Percentiles rank a stretch among this genome's conserved stretches.
Conservation (phyloP, 1,140 invertebrate species). For the Steinernema khuongi region DNA sequence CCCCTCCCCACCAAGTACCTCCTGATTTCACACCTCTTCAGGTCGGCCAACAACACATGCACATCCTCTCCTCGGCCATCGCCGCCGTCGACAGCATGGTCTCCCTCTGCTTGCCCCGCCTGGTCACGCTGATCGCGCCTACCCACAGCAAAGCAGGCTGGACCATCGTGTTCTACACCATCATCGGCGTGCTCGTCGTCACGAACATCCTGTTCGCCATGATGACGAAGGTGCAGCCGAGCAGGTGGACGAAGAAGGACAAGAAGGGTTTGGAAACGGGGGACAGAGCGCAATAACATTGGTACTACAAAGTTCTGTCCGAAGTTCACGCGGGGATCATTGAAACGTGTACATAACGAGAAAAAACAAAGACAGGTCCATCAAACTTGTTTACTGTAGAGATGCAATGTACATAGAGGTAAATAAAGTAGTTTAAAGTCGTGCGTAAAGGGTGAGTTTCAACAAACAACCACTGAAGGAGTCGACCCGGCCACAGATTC, state of each 20-base stretch:
- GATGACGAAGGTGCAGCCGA: not conserved
- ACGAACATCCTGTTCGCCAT: not conserved
- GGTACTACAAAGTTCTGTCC: no score
- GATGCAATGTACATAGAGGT: no score
- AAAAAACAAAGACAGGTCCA: no score
- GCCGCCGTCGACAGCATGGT: not conserved
- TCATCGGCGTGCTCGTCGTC: not conserved
- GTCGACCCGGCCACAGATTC: no score
- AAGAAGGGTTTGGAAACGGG: not conserved
- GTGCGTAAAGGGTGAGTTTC: no score
- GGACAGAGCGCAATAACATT: not conserved
- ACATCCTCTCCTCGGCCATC: not conserved
- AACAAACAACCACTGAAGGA: no score
- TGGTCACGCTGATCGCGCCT: not conserved
- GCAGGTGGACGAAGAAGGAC: not conserved
- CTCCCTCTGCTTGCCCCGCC: not conserved
- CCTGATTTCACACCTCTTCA: not conserved
- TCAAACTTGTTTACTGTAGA: no score
- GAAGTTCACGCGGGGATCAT: no score
- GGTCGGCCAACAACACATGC: constrained; percentile 5
- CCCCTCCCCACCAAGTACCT: not conserved
- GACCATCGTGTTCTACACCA: constrained; percentile 5
- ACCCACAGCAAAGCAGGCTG: not conserved
- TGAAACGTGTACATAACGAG: no score
- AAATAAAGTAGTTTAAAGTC: no score